These are phyloP conservation scores for Euzetes globulus DNA, from an alignment of 2,888 invertebrate species.

Conservation along the genomic window DNA sequence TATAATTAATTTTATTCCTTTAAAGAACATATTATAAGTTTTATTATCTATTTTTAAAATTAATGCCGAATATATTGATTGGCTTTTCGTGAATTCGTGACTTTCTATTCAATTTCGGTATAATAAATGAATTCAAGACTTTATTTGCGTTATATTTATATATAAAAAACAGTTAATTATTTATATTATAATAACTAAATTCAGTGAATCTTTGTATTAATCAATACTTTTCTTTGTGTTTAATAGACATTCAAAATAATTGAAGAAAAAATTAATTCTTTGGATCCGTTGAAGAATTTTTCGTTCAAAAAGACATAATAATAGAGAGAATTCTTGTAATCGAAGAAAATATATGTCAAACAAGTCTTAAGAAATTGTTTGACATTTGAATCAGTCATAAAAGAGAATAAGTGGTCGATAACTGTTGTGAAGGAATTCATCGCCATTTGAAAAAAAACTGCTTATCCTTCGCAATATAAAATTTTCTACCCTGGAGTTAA, in stretches of 20 bases:
- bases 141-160: neutral
- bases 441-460: neutral
- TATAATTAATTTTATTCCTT: neutral
- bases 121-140: neutral
- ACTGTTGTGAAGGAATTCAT: too few species aligned
- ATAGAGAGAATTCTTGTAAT: neutral
- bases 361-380: neutral
- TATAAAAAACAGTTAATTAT: neutral
- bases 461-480: neutral
- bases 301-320: neutral
- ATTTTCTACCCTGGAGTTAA: neutral
- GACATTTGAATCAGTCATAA: neutral
- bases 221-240: neutral
- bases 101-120: neutral
- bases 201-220: neutral
- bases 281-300: neutral
- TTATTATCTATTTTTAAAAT: neutral
- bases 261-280: conserved; percentile 4
- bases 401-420: neutral
- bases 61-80: neutral
- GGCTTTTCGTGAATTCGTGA: conserved; percentile 6
- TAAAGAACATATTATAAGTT: neutral
- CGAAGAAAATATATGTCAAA: conserved; percentile 12
- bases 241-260: neutral
- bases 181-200: neutral